Conservation (phyloP, 2,888 invertebrate genomes). For the Erebia aethiops region DNA sequence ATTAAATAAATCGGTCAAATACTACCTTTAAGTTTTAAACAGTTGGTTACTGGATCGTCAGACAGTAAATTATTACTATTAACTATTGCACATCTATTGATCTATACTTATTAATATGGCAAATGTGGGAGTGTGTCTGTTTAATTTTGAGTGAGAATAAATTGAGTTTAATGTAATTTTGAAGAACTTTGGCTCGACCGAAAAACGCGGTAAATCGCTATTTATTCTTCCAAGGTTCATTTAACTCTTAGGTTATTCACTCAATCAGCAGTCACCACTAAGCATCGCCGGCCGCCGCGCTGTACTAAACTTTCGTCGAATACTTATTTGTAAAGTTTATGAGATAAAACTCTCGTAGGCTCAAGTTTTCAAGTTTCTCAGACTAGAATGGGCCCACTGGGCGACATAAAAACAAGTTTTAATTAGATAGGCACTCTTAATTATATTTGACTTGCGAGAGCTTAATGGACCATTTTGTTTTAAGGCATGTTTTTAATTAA, state of each 20-base stretch:
- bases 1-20: neutral
- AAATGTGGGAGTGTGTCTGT: too few relatives aligned
- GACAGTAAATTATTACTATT: too few relatives aligned
- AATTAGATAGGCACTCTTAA: conserved; percentile 29
- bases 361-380: conserved; percentile 19
- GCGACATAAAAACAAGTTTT: conserved; percentile 30
- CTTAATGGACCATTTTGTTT: conserved; percentile 20
- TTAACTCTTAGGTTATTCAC: neutral
- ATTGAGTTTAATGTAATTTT: too few relatives aligned
- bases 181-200: too few relatives aligned
- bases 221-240: neutral
- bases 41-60: too few relatives aligned
- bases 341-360: conserved; percentile 25
- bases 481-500: conserved; percentile 17
- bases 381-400: conserved; percentile 25
- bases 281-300: neutral
- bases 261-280: neutral
- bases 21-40: too few relatives aligned
- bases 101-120: too few relatives aligned
- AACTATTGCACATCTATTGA: too few relatives aligned
- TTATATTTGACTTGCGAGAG: conserved; percentile 23
- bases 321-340: conserved; percentile 24
- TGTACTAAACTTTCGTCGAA: conserved; percentile 14
- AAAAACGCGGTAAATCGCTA: too few relatives aligned
- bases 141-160: too few relatives aligned